Evolutionary conservation across 2,888 invertebrate genomes (phyloP), one percentile per base, ranked within the genome.

Genomic region (Rhingia campestris): DNA sequence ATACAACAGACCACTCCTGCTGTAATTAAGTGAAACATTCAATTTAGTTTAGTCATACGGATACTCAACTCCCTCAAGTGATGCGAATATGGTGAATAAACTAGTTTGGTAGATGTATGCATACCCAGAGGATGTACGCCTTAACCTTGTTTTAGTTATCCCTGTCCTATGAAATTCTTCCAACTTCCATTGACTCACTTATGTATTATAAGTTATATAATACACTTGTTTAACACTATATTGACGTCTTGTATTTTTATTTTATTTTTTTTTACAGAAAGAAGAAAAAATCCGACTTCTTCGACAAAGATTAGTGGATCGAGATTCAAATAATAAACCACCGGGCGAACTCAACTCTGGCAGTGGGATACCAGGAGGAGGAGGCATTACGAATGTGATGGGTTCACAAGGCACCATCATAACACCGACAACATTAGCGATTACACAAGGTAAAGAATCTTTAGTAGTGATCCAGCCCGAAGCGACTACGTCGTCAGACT

Each of bases 221-320:
- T 39, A 39, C 39, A 1, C 3, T 39, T 39, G 6, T 9, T 9
- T 1, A 39, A 39, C 2, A 39, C 59, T 39, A 35, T 56, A 98
- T 92, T 91, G 22, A 22, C 22, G 2, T 22, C 22, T 22, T 54
- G 69, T 51, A 4, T 53, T 45, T 64, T 32, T 67, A 35, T 59
- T 69, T 77, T 10, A 6, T 43, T 2, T 22, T 64, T n/a, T n/a
- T 81, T 84, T 86, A 7, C 93, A 97, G 97, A 97, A 97, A 93
- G 97, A 97, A 92, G 97, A 97, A 89, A 95, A 96, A 90, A 97
- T 97, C 86, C 95, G 95, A 86, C 93, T 95, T 87, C 93, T 97
- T 88, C 95, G 96, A 89, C 95, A 95, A 90, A 95, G 96, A 88
- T 92, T 97, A 86, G 94, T 95, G 64, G 97, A 97, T 90, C 94